These are phyloP conservation scores for Centropus bengalensis DNA, from an alignment of 2,113 vertebrate species.

Conservation along the genomic window DNA sequence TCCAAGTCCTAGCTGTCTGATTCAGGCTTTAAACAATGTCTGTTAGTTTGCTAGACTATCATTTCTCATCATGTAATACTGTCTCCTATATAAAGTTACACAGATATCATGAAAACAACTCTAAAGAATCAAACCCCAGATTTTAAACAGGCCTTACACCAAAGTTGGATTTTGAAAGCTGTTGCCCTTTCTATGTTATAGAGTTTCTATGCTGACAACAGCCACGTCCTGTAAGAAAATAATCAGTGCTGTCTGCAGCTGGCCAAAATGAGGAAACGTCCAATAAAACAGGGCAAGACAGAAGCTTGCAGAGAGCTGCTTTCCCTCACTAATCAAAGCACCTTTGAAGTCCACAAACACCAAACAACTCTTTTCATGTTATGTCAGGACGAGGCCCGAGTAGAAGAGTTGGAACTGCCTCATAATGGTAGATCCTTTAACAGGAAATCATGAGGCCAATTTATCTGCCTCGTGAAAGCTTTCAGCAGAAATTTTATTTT, in stretches of 20 bases:
- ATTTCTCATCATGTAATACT: background rate
- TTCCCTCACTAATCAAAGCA: background rate
- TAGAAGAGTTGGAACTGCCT: background rate
- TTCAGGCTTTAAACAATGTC: background rate
- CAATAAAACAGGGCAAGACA: background rate
- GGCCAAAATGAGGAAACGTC: background rate
- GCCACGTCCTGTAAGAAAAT: background rate
- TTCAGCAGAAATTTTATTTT: constrained; percentile 5
- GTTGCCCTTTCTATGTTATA: background rate
- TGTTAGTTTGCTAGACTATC: background rate
- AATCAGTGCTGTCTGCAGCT: background rate
- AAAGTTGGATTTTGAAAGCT: background rate
- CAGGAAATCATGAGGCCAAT: background rate
- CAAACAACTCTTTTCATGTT: background rate
- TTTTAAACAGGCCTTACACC: background rate
- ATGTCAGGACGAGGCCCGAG: background rate
- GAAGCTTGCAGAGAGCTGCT: background rate
- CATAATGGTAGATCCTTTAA: background rate
- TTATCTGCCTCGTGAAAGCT: background rate
- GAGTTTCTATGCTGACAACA: background rate
- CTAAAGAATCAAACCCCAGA: background rate
- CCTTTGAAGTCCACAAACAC: background rate
- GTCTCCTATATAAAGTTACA: background rate
- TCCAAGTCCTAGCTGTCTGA: background rate
- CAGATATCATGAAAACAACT: background rate